Percentiles rank a stretch among this genome's conserved stretches.
Conservation (phyloP, 2,888 invertebrate genomes). For the Pycnomerus fuliginosus region DNA sequence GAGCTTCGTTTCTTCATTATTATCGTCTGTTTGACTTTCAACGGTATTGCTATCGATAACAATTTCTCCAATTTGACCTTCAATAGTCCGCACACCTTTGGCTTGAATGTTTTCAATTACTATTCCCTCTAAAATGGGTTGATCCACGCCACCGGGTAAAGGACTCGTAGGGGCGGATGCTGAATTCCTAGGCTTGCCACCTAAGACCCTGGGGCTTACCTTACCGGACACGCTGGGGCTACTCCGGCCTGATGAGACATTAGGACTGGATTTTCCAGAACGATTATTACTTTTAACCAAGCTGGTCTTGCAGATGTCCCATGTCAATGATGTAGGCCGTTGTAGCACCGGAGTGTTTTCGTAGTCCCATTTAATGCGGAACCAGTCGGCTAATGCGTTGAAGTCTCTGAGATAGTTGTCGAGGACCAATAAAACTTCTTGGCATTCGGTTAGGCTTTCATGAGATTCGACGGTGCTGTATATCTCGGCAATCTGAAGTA, state of each 20-base stretch:
- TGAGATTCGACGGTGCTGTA: constrained; percentile 95
- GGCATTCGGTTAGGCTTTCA: constrained; percentile 90
- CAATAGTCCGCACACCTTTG: background rate
- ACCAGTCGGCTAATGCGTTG: constrained; percentile 89
- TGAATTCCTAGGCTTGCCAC: constrained; percentile 32
- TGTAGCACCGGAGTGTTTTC: constrained; percentile 84
- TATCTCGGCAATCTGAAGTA: constrained; percentile 77
- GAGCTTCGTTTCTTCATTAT: constrained; percentile 5
- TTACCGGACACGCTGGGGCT: constrained; percentile 62
- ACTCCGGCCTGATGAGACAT: constrained; percentile 58
- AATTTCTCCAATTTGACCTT: background rate
- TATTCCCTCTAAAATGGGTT: constrained; percentile 48
- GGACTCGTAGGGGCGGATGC: constrained; percentile 52
- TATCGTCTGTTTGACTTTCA: constrained; percentile 3
- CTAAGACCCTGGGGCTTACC: constrained; percentile 62
- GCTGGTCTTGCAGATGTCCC: constrained; percentile 92
- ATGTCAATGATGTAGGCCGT: constrained; percentile 86
- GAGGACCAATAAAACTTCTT: constrained; percentile 92
- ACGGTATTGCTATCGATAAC: background rate
- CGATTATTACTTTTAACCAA: constrained; percentile 45
- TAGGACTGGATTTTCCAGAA: constrained; percentile 53
- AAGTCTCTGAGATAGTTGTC: constrained; percentile 95
- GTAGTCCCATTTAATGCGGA: constrained; percentile 90
- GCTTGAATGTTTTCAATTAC: constrained; percentile 19
- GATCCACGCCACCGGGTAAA: constrained; percentile 50